A percentile compares a stretch with the other conserved stretches of the same genome.
These are phyloP conservation scores for Hypselothyrea guttata DNA, from an alignment of 2,888 invertebrate genomes.

Conservation along the genomic window DNA sequence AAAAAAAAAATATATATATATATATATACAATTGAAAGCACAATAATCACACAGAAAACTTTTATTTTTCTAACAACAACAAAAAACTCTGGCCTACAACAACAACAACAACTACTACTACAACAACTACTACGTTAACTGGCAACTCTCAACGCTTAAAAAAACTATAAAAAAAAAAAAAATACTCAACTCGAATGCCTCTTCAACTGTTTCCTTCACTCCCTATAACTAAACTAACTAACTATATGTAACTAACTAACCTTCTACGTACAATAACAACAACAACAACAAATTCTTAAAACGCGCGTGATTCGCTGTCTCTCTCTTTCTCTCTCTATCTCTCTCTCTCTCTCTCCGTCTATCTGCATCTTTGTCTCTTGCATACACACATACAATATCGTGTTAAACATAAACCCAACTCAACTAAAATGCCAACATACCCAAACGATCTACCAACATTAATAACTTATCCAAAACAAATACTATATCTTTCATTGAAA, in stretches of 20 bases:
- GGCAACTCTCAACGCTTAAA: constrained; percentile 55
- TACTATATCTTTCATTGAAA: too few species aligned
- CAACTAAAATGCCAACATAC: constrained; percentile 9
- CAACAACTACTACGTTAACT: constrained; percentile 38
- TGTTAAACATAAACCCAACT: constrained; percentile 18
- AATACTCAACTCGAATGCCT: constrained; percentile 63
- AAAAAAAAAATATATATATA: constrained; percentile 24
- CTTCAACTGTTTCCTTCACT: constrained; percentile 63
- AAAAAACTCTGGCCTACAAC: constrained; percentile 40
- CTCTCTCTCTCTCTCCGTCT: constrained; percentile 20
- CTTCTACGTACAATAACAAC: constrained; percentile 34
- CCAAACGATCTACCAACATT: constrained; percentile 28
- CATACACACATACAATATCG: constrained; percentile 26
- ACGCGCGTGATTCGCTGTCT: constrained; percentile 40
- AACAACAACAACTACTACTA: constrained; percentile 34
- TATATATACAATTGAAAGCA: constrained; percentile 50
- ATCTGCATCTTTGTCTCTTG: too few species aligned
- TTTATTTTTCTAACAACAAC: constrained; percentile 59
- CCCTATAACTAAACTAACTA: constrained; percentile 49
- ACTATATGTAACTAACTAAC: constrained; percentile 42
- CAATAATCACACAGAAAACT: constrained; percentile 63
- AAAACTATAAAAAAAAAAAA: constrained; percentile 24
- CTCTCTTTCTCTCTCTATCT: constrained; percentile 24
- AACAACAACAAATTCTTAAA: constrained; percentile 15
- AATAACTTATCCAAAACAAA: constrained; percentile 20